phyloP scores from a whole-genome alignment of 1,140 invertebrate genomes.

The Alviniconcha marisindica region DNA sequence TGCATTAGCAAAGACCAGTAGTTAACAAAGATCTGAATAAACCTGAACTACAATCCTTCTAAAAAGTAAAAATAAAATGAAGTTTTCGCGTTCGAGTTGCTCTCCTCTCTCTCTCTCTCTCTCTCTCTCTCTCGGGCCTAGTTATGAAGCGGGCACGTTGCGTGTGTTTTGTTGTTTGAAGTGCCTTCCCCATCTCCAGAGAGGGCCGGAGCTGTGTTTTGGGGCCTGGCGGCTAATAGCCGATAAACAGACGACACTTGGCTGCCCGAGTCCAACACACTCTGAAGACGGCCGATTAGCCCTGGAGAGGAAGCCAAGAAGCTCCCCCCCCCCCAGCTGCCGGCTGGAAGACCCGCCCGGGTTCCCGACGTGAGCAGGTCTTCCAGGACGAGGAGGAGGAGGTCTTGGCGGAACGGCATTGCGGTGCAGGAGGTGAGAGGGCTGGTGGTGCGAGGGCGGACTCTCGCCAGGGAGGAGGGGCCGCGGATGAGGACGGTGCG shows the following conservation, averaged over 20 bases:
- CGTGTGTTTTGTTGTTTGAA: slow-evolving; percentile 5
- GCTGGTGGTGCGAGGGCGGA: not conserved
- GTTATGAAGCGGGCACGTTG: too few species aligned
- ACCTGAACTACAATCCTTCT: too few species aligned
- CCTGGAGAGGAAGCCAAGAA: slow-evolving; percentile 11
- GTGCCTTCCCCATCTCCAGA: not conserved
- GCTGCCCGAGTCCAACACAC: slow-evolving; percentile 15
- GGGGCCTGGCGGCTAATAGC: slow-evolving; percentile 27
- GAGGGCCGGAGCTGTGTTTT: not conserved
- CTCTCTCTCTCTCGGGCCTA: not conserved
- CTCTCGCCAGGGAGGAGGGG: not conserved
- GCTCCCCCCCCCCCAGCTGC: not conserved
- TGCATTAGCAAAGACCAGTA: too few species aligned
- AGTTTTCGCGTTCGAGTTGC: too few species aligned
- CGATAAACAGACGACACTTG: slow-evolving; percentile 30
- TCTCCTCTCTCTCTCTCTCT: not conserved
- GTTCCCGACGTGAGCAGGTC: not conserved
- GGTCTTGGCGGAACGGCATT: not conserved
- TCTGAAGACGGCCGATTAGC: slow-evolving; percentile 16
- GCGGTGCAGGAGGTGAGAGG: not conserved
- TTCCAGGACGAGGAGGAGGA: not conserved
- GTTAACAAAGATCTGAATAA: too few species aligned
- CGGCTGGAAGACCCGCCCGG: not conserved
- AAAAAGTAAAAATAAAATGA: too few species aligned
- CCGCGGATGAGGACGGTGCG: not conserved